Base-by-base conservation (phyloP, 2,113 vertebrate species). In the Chamaea fasciata region DNA sequence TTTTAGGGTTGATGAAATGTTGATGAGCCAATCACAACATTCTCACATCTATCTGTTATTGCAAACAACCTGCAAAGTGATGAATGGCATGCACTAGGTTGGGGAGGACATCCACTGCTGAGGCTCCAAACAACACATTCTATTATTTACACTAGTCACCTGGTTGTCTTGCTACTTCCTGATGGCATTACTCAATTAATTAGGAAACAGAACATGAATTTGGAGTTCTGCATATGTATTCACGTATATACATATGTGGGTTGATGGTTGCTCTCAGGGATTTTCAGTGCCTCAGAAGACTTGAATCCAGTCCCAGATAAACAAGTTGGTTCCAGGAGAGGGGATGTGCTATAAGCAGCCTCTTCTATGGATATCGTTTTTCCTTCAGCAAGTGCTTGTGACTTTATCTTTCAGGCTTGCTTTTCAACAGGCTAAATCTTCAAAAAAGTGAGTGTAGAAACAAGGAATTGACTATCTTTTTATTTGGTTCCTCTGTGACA, bases 301-400 rank as follows among this genome's bases (percentile, higher is more conserved):
- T 93, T 95, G 85, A 95, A 93, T n/a, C 39, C 18, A 77, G 39
- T 42, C 71, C 67, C 56, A 91, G 68, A 88, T 42, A 93, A 95
- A 91, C 59, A 88, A 67, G 21, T 13, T 9, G 1, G 21, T 49
- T 94, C 69, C 47, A 91, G 47, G 59, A 95, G 50, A 92, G 37
- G 35, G 30, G 35, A 31, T 63, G n/a, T 59, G 19, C 33, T 37
- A 30, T 47, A 42, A 80, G n/a, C 33, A 62, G 6, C 7, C 35
- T 83, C 33, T 31, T 63, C 9, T 20, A 5, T 46, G 55, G 21
- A 42, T 41, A 39, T 6, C 11, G 5, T 18, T 62, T 83, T 90
- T 68, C 53, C 27, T 62, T 83, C 55, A 42, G 42, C 10, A 23
- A 24, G 3, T 65, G 7, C 67, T 78, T 79, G 26, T 56, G 55